Conservation (phyloP, 2,113 vertebrate genomes). For the Illadopsis cleaveri region DNA sequence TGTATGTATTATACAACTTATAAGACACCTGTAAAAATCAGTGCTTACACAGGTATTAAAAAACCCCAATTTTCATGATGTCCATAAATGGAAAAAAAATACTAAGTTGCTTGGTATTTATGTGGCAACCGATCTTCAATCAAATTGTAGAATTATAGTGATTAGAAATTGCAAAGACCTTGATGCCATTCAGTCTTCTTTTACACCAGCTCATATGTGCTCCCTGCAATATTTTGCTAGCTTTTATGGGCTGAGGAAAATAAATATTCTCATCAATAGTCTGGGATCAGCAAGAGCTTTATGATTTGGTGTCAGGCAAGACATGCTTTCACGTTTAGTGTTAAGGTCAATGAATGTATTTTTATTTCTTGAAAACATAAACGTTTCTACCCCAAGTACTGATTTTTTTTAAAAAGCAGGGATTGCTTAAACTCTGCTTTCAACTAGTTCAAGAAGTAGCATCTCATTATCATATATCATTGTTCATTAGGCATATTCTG, state of each 20-base stretch:
- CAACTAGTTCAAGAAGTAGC: background rate
- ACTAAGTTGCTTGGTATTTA: background rate
- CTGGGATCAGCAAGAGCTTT: background rate
- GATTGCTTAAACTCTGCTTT: background rate
- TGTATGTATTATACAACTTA: slow-evolving; percentile 4
- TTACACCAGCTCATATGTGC: background rate
- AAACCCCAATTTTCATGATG: background rate
- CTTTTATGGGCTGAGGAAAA: background rate
- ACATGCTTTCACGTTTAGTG: background rate
- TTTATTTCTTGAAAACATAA: background rate
- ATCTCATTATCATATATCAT: background rate
- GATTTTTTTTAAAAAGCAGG: background rate
- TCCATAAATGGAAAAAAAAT: background rate
- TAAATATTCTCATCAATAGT: background rate
- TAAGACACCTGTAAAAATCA: slow-evolving; percentile 18
- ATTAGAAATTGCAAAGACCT: slow-evolving; percentile 11
- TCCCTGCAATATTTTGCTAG: background rate
- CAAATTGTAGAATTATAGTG: slow-evolving; percentile 18
- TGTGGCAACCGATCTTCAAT: background rate
- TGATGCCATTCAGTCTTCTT: background rate
- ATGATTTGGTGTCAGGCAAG: background rate
- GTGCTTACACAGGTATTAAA: background rate
- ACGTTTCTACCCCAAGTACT: background rate
- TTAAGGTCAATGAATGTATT: background rate
- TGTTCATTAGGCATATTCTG: background rate